Base-by-base conservation (phyloP, 2,797 vertebrate species). In the Pempheris klunzingeri region DNA sequence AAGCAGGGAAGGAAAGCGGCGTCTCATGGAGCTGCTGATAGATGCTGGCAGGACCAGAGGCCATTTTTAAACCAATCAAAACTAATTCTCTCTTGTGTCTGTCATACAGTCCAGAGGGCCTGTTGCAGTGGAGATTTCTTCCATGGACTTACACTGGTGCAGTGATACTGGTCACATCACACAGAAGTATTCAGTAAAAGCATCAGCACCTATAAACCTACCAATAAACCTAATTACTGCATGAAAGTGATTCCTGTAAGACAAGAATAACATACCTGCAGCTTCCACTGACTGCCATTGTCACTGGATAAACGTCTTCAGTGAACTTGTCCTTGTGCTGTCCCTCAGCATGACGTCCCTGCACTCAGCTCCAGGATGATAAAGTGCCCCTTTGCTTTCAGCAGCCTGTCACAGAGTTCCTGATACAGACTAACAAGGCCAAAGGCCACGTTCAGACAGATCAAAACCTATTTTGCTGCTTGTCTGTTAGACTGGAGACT, bases 361-460 rank as follows among this genome's bases (percentile, higher is more conserved):
- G 43, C 24, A 2, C 38, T 71, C 57, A 30, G 63, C 70, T 13
- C 3, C 54, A 60, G 24, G 32, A n/a, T 28, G 54, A 80, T 46
- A 11, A 65, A 55, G 62, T 12, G 74, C 55, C 71, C 30, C n/a
- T 54, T n/a, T 10, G 47, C 57, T 50, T 68, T 70, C 80, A 71
- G 7, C 78, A 53, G 68, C 71, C 68, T 84, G 85, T 87, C 81
- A 84, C 13, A 39, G 20, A 70, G 39, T 53, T 77, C 74, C 78
- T 55, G 78, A 80, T 54, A 70, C 59, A 77, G 65, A 53, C 52
- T 30, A 77, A 84, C 70, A 81, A 67, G 71, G 82, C 68, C 83
- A 86, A 80, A 87, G 84, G 80, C 57, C 81, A 67, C 26, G 13
- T 49, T 78, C 72, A 72, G 50, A 86, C 76, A 26, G 41, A 85